These are phyloP conservation scores for Nibea albiflora DNA, from an alignment of 2,113 vertebrate genomes.

Conservation along the genomic window DNA sequence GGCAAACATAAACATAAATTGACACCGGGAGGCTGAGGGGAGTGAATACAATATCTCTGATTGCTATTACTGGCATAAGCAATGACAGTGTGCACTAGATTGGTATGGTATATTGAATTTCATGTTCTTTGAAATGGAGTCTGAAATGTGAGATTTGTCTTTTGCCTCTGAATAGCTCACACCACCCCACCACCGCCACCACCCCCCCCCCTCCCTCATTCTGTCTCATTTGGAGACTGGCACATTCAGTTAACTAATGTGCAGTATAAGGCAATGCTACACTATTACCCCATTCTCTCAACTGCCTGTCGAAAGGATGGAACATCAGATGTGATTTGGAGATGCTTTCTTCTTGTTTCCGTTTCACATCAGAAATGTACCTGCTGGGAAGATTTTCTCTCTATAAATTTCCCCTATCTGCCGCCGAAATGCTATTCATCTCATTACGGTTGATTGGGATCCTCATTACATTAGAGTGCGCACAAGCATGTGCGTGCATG, in stretches of 20 bases:
- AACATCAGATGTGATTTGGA: slow-evolving; percentile 73
- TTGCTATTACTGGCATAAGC: slow-evolving; percentile 80
- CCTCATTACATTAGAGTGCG: slow-evolving; percentile 68
- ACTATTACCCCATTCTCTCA: slow-evolving; percentile 68
- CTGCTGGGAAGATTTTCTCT: slow-evolving; percentile 68
- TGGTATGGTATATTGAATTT: slow-evolving; percentile 83
- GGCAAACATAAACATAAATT: slow-evolving; percentile 83
- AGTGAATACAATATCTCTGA: slow-evolving; percentile 81
- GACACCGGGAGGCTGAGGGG: slow-evolving; percentile 76
- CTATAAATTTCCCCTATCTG: slow-evolving; percentile 60
- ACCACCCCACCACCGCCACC: background rate
- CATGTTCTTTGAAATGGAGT: slow-evolving; percentile 84
- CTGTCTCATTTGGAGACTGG: slow-evolving; percentile 73
- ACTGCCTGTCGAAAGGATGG: slow-evolving; percentile 65
- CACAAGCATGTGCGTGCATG: slow-evolving; percentile 51
- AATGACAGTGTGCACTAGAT: slow-evolving; percentile 77
- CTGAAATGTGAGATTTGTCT: slow-evolving; percentile 83
- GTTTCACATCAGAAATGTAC: slow-evolving; percentile 73
- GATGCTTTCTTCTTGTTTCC: slow-evolving; percentile 71
- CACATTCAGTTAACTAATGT: slow-evolving; percentile 76
- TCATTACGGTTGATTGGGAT: slow-evolving; percentile 77
- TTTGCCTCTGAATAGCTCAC: slow-evolving; percentile 64
- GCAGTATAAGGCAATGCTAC: slow-evolving; percentile 57
- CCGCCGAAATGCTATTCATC: slow-evolving; percentile 68
- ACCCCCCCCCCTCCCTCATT: background rate